These are phyloP conservation scores for Eurytoma adleriae DNA, from an alignment of 2,888 invertebrate species.

Conservation along the genomic window DNA sequence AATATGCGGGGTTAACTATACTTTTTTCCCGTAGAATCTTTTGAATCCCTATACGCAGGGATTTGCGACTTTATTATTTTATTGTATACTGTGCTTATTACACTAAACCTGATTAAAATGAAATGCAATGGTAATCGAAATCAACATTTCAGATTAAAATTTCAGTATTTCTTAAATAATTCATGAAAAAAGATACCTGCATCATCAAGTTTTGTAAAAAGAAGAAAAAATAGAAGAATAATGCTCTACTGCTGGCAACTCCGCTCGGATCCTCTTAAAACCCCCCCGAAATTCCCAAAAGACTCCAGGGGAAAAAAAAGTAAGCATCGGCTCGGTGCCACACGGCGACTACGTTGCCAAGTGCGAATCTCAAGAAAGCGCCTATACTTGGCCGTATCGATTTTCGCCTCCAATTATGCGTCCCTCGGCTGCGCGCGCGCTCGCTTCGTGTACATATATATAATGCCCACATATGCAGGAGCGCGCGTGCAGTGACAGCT, in stretches of 20 bases:
- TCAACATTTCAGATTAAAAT: too few relatives aligned
- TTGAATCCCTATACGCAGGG: too few relatives aligned
- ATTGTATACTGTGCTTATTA: too few relatives aligned
- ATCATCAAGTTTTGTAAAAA: background rate
- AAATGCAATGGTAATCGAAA: too few relatives aligned
- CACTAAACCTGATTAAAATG: too few relatives aligned
- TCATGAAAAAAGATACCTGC: background rate
- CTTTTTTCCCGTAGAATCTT: too few relatives aligned
- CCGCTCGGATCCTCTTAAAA: too few relatives aligned
- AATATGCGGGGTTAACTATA: too few relatives aligned
- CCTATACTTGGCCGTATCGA: constrained; percentile 33
- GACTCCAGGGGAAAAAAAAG: background rate
- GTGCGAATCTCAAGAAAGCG: background rate
- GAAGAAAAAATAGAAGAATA: background rate
- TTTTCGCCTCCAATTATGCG: constrained; percentile 52
- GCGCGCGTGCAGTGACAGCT: constrained; percentile 65
- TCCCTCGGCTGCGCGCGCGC: background rate
- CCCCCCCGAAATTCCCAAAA: too few relatives aligned
- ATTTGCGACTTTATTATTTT: too few relatives aligned
- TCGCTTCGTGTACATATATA: background rate
- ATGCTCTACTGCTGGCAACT: too few relatives aligned
- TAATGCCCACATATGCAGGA: constrained; percentile 45
- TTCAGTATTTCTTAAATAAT: too few relatives aligned
- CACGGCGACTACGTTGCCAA: background rate
- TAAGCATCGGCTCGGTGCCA: background rate